Evolutionary conservation across 2,113 vertebrate genomes (phyloP).

Genomic region (Mystacornis crossleyi): DNA sequence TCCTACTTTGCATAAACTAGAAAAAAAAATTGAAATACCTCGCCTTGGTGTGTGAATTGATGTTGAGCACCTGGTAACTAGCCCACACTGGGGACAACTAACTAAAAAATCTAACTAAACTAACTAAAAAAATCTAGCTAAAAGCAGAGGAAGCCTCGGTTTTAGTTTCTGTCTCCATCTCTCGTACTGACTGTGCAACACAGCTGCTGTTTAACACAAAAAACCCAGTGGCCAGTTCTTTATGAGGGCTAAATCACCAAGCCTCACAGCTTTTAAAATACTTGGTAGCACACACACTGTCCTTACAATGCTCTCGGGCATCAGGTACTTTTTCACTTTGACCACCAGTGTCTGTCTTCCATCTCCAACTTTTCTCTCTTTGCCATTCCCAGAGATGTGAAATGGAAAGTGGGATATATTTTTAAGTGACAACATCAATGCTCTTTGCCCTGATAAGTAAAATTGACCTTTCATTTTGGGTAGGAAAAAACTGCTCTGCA

Average conservation of each 20-base stretch:
- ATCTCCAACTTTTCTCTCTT: background rate
- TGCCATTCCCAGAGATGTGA: background rate
- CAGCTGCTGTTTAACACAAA: background rate
- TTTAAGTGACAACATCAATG: background rate
- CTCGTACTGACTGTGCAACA: background rate
- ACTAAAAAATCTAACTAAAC: too few relatives aligned
- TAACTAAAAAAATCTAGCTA: too few relatives aligned
- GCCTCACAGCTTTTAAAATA: background rate
- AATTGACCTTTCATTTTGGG: background rate
- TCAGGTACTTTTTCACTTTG: background rate
- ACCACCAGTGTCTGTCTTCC: background rate
- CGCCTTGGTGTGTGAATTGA: background rate
- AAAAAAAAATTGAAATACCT: background rate
- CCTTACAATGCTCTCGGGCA: background rate
- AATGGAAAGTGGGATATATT: background rate
- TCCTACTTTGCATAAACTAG: background rate
- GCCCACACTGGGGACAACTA: fast-evolving
- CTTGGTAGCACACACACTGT: background rate
- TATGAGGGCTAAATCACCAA: background rate
- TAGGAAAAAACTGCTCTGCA: background rate
- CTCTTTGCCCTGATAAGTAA: background rate
- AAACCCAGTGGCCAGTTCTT: background rate
- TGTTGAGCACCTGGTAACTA: background rate
- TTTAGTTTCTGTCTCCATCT: background rate
- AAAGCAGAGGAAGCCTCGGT: background rate